A percentile compares a stretch with the other conserved stretches of the same genome.
Conservation (phyloP, 2,113 vertebrate species). For the Perognathus longimembris region DNA sequence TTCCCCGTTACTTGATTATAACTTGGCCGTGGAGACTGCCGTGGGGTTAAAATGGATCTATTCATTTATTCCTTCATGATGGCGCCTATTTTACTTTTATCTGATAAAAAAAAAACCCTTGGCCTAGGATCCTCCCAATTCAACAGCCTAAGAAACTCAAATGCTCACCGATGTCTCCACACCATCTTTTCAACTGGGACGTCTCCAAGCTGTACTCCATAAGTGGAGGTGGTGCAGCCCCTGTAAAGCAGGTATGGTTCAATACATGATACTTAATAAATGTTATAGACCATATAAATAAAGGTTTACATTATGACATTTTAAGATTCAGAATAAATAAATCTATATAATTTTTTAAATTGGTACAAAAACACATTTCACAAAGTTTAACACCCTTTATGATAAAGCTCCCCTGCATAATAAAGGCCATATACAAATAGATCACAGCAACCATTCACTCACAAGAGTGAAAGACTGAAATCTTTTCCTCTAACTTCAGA, state of each 20-base stretch:
- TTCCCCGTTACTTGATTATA: background rate
- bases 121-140: background rate
- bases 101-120: conserved; percentile 27
- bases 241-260: background rate
- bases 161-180: background rate
- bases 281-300: background rate
- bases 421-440: background rate
- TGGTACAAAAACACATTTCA: background rate
- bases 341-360: background rate
- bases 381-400: background rate
- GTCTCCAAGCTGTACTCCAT: background rate
- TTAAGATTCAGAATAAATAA: background rate
- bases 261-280: background rate
- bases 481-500: background rate
- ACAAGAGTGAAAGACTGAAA: background rate
- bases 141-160: background rate
- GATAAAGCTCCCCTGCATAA: background rate
- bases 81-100: conserved; percentile 9
- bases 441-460: background rate
- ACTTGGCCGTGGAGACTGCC: background rate
- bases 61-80: background rate
- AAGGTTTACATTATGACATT: background rate
- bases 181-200: background rate
- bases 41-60: conserved; percentile 32
- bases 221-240: background rate